phyloP scores from a whole-genome alignment of 64 coral and sea anemone genomes.

The Montipora foliosa region DNA sequence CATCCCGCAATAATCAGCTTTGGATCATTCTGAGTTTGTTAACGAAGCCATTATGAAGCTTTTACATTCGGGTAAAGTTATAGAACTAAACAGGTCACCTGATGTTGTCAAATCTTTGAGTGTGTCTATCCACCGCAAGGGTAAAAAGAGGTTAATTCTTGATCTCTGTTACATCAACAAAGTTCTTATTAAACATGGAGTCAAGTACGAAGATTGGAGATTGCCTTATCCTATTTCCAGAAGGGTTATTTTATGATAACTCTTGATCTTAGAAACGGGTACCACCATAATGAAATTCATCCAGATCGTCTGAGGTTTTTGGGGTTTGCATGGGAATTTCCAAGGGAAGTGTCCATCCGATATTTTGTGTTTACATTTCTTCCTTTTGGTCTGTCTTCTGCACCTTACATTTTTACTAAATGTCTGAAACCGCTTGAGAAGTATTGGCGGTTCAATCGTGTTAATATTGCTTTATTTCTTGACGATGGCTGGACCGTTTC shows the following conservation, averaged over 20 bases:
- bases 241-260: too few relatives aligned
- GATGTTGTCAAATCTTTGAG: not conserved
- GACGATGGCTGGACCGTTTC: not conserved
- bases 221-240: too few relatives aligned
- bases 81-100: not conserved
- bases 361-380: constrained; percentile 55
- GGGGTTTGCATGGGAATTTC: constrained; percentile 54
- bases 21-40: constrained; percentile 46
- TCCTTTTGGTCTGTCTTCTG: constrained; percentile 3
- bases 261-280: too few relatives aligned
- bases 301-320: constrained; percentile 4
- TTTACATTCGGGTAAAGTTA: constrained; percentile 13
- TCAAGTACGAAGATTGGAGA: too few relatives aligned
- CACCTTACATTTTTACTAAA: constrained; percentile 74
- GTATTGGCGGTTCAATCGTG: not conserved
- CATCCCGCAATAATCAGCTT: too few relatives aligned
- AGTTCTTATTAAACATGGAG: constrained; percentile 14
- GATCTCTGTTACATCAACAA: constrained; percentile 33
- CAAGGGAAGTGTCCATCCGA: not conserved
- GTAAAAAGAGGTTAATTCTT: constrained; percentile 15
- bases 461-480: constrained; percentile 46
- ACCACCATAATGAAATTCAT: not conserved
- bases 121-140: not conserved
- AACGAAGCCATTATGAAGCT: constrained; percentile 30
- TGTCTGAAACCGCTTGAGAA: constrained; percentile 45